These are phyloP conservation scores for Drosophila dives DNA, from an alignment of 2,888 invertebrate species.

Conservation along the genomic window DNA sequence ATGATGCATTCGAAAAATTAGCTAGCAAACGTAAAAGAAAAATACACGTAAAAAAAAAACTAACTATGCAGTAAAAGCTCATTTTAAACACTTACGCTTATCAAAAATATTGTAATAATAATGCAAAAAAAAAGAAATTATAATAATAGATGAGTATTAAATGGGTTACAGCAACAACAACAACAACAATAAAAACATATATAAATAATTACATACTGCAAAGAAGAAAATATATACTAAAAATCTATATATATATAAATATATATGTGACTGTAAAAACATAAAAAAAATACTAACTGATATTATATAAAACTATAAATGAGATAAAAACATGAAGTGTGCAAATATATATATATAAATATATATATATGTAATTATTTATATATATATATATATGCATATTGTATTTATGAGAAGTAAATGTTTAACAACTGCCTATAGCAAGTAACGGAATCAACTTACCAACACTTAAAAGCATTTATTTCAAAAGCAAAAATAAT, in stretches of 20 bases:
- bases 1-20: conserved; percentile 51
- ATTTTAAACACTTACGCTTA: conserved; percentile 78
- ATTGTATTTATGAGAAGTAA: conserved; percentile 41
- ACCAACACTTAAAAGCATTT: conserved; percentile 64
- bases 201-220: conserved; percentile 28
- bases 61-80: conserved; percentile 63
- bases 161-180: conserved; percentile 28
- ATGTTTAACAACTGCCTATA: conserved; percentile 71
- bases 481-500: conserved; percentile 50
- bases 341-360: conserved; percentile 1
- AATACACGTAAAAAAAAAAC: conserved; percentile 16
- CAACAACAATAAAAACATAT: conserved; percentile 25
- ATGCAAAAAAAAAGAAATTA: conserved; percentile 13
- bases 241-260: conserved; percentile 29
- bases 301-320: conserved; percentile 59
- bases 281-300: conserved; percentile 60
- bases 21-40: conserved; percentile 55
- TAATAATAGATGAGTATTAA: conserved; percentile 29
- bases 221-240: conserved; percentile 7
- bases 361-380: conserved; percentile 3
- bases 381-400: conserved; percentile 24
- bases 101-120: conserved; percentile 62
- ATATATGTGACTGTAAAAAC: conserved; percentile 69
- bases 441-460: conserved; percentile 46
- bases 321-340: conserved; percentile 38